Conservation (phyloP, 2,888 invertebrate genomes). For the Ligdia adustata region DNA sequence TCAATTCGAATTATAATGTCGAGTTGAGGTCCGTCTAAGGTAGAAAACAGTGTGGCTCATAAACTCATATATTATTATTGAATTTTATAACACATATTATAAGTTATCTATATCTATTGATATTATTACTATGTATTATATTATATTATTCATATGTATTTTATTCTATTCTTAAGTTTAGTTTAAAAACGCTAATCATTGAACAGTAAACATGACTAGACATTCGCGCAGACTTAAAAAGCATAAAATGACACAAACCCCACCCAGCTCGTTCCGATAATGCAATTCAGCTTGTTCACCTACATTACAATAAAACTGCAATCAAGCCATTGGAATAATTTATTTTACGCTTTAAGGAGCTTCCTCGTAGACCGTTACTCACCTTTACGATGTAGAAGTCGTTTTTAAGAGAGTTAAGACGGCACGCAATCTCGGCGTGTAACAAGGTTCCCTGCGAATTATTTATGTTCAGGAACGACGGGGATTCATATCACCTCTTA, state of each 20-base stretch:
- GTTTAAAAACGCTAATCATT: no score
- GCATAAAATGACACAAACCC: background rate
- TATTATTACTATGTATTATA: no score
- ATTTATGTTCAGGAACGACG: constrained; percentile 56
- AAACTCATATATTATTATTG: no score
- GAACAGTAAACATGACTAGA: background rate
- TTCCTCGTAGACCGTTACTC: constrained; percentile 55
- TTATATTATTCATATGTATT: no score
- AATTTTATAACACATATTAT: no score
- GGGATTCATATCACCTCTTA: constrained; percentile 48
- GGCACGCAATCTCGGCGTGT: constrained; percentile 68
- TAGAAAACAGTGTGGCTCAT: no score
- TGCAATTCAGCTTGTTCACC: constrained; percentile 22
- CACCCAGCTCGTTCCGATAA: constrained; percentile 8
- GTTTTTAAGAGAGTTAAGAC: constrained; percentile 70
- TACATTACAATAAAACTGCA: constrained; percentile 49
- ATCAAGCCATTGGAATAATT: constrained; percentile 61
- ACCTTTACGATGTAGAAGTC: constrained; percentile 73
- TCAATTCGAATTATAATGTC: no score
- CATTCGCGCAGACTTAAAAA: background rate
- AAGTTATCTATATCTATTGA: no score
- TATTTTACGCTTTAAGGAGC: constrained; percentile 56
- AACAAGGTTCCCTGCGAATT: constrained; percentile 57
- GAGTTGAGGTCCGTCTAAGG: no score
- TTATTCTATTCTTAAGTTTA: no score